Percentiles rank a stretch among this genome's conserved stretches.
These are phyloP conservation scores for Cydia amplana DNA, from an alignment of 1,140 invertebrate genomes.

Conservation along the genomic window DNA sequence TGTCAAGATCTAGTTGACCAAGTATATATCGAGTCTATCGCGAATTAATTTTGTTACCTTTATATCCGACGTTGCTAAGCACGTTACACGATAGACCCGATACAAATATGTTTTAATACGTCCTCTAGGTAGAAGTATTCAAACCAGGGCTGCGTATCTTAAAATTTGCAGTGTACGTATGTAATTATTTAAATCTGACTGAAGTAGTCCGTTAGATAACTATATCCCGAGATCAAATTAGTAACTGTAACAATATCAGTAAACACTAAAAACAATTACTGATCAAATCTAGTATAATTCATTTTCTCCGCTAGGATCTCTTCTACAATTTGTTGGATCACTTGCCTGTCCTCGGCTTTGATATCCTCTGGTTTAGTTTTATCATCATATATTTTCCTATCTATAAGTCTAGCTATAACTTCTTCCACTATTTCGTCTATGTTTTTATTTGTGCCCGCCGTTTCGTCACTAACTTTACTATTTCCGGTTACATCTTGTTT, in stretches of 20 bases:
- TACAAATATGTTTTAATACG: background rate
- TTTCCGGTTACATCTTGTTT: constrained; percentile 24
- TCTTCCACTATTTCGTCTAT: constrained; percentile 77
- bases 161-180: background rate
- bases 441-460: constrained; percentile 60
- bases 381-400: constrained; percentile 74
- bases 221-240: constrained; percentile 28
- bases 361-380: constrained; percentile 70
- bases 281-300: constrained; percentile 55
- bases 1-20: no score
- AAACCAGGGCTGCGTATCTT: background rate
- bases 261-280: constrained; percentile 41
- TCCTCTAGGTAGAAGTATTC: background rate
- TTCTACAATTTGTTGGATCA: constrained; percentile 77
- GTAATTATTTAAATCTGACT: background rate
- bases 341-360: constrained; percentile 64
- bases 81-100: no score
- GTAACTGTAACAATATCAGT: constrained; percentile 21
- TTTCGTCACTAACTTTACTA: background rate
- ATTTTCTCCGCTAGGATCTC: constrained; percentile 73
- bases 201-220: background rate
- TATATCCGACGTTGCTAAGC: no score
- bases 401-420: constrained; percentile 71
- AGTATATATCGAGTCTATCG: no score
- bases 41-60: no score